Conservation (phyloP, 2,888 invertebrate genomes). For the Lapara coniferarum region DNA sequence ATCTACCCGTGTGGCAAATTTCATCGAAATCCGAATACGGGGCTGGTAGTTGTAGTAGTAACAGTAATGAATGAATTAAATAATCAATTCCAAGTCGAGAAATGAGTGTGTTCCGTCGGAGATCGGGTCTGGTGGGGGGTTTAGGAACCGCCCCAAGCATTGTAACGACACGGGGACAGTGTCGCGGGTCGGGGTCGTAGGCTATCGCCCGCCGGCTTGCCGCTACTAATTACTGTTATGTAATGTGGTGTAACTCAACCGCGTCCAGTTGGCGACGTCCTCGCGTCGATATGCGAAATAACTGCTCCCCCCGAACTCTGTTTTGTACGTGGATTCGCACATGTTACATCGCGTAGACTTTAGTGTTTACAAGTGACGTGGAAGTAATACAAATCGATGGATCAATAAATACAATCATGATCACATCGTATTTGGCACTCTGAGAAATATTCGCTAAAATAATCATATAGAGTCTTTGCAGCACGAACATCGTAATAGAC, state of each 20-base stretch:
- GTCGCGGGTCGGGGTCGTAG: constrained; percentile 7
- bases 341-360: too few relatives aligned
- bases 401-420: too few relatives aligned
- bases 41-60: too few relatives aligned
- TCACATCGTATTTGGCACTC: too few relatives aligned
- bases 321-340: too few relatives aligned
- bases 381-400: too few relatives aligned
- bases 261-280: not conserved
- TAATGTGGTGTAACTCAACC: constrained; percentile 11
- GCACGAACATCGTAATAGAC: too few relatives aligned
- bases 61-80: not conserved
- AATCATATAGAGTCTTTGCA: too few relatives aligned
- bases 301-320: not conserved
- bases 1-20: too few relatives aligned
- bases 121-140: not conserved
- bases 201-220: not conserved
- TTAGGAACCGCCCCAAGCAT: not conserved
- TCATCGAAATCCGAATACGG: too few relatives aligned
- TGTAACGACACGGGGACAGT: not conserved
- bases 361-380: not conserved
- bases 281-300: not conserved
- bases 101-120: not conserved
- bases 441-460: too few relatives aligned
- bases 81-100: not conserved
- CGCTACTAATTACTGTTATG: constrained; percentile 16